phyloP scores from a whole-genome alignment of 2,113 vertebrate genomes.

The Pluvialis apricaria region DNA sequence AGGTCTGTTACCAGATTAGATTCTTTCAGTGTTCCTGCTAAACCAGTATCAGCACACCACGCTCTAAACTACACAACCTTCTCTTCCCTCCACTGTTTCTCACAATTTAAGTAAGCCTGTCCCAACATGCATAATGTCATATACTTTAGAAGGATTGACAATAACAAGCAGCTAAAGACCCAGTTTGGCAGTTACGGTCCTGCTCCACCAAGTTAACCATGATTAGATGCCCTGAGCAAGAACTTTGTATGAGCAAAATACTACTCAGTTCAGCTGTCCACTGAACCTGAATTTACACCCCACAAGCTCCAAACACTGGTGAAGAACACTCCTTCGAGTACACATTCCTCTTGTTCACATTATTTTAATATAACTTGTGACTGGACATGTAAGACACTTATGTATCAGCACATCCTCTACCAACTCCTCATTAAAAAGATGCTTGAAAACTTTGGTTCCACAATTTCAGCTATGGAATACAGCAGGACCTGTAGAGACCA shows the following conservation, averaged over 20 bases:
- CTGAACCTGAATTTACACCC: not conserved
- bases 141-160: not conserved
- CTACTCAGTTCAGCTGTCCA: not conserved
- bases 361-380: not conserved
- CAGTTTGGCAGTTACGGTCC: not conserved
- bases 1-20: not conserved
- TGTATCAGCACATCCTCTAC: not conserved
- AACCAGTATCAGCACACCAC: not conserved
- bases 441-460: not conserved
- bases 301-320: not conserved
- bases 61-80: not conserved
- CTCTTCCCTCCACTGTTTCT: not conserved
- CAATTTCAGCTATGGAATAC: not conserved
- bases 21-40: not conserved
- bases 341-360: not conserved
- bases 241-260: not conserved
- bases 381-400: not conserved
- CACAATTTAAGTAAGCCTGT: not conserved
- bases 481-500: not conserved
- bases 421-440: not conserved
- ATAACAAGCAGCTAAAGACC: not conserved
- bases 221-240: accelerated
- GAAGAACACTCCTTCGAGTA: not conserved
- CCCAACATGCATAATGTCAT: not conserved
- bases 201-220: not conserved